Evolutionary conservation across 2,797 vertebrate species (phyloP).

Genomic region (Meriones psammophilus): DNA sequence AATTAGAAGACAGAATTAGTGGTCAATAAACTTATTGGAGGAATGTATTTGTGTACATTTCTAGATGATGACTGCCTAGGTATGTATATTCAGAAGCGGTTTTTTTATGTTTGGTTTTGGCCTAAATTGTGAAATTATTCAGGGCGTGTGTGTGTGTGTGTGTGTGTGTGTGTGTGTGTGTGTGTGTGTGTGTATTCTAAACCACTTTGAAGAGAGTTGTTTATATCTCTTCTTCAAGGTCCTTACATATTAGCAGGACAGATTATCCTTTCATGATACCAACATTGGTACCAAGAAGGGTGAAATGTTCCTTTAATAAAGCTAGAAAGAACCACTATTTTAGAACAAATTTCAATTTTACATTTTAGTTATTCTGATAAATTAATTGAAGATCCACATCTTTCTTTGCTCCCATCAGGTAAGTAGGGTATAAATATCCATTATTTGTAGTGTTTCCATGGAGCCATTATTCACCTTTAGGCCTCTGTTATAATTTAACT

Average conservation of each 20-base stretch:
- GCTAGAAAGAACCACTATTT: conserved; percentile 35
- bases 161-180: not conserved
- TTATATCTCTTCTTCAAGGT: conserved; percentile 29
- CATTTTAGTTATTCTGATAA: conserved; percentile 51
- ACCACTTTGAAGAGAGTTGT: not conserved
- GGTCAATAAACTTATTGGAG: conserved; percentile 19
- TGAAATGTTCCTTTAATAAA: conserved; percentile 49
- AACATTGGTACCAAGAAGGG: not conserved
- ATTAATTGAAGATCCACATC: not conserved
- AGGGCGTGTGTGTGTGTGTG: no score
- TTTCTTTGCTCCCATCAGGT: not conserved
- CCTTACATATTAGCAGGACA: conserved; percentile 14
- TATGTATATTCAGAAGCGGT: not conserved
- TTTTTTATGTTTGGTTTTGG: conserved; percentile 43
- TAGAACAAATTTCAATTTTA: conserved; percentile 48
- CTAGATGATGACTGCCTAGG: not conserved
- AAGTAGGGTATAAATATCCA: not conserved
- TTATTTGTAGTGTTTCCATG: not conserved
- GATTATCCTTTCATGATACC: not conserved
- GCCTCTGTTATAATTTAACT: not conserved
- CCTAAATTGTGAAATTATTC: not conserved
- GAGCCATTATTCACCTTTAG: not conserved
- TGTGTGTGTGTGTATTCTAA: not conserved
- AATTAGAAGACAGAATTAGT: conserved; percentile 26
- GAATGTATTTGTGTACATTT: conserved; percentile 18